phyloP scores from a whole-genome alignment of 2,797 vertebrate genomes.

The Sebastes nivosus region DNA sequence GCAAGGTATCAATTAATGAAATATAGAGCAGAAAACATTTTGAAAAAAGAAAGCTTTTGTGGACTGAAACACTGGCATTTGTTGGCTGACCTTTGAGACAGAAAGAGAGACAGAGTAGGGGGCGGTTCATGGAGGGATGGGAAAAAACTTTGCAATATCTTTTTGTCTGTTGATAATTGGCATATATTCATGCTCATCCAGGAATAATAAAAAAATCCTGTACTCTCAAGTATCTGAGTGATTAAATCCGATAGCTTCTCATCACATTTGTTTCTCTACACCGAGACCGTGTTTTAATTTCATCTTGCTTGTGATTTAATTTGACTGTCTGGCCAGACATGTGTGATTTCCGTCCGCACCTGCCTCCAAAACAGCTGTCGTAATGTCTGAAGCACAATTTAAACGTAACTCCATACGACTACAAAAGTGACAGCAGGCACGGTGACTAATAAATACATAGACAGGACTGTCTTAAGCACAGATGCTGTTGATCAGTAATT shows the following conservation, averaged over 20 bases:
- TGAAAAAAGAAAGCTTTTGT: neutral
- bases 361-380: constrained; percentile 26
- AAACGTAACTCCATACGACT: constrained; percentile 13
- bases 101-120: neutral
- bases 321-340: constrained; percentile 16
- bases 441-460: constrained; percentile 9
- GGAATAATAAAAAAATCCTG: neutral
- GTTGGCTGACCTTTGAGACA: neutral
- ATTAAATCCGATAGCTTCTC: constrained; percentile 1
- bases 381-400: constrained; percentile 6
- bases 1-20: neutral
- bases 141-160: neutral
- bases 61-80: neutral
- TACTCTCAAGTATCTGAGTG: neutral
- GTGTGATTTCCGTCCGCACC: constrained; percentile 11
- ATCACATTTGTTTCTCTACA: constrained; percentile 20
- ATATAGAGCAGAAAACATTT: neutral
- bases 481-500: constrained; percentile 37
- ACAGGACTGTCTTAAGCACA: constrained; percentile 23
- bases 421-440: constrained; percentile 1
- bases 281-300: neutral
- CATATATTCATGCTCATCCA: neutral
- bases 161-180: neutral
- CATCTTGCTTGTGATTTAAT: constrained; percentile 20
- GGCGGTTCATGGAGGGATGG: neutral